A percentile compares a stretch with the other conserved stretches of the same genome.
Conservation (phyloP, 2,888 invertebrate genomes). For the Priocnemis perturbator region DNA sequence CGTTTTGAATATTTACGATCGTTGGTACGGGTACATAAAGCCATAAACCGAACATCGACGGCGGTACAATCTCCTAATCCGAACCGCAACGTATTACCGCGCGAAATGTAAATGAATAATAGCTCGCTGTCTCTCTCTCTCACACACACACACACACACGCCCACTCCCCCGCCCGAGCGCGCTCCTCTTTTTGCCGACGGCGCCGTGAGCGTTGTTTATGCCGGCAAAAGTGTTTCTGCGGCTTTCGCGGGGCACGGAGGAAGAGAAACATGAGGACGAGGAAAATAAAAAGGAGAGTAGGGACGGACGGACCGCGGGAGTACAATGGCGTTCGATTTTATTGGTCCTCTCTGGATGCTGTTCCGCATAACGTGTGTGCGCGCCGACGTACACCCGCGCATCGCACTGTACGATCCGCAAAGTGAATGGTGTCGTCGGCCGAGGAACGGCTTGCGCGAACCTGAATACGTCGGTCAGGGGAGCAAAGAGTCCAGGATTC, state of each 20-base stretch:
- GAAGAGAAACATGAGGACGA: constrained; percentile 30
- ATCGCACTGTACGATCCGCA: too few relatives aligned
- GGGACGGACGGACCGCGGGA: constrained; percentile 17
- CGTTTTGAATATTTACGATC: not conserved
- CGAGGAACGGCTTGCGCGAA: not conserved
- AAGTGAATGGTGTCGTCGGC: too few relatives aligned
- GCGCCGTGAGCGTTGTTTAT: constrained; percentile 21
- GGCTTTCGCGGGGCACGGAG: constrained; percentile 23
- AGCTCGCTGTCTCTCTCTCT: not conserved
- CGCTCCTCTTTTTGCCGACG: too few relatives aligned
- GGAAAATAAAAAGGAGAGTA: constrained; percentile 14
- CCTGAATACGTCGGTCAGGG: not conserved
- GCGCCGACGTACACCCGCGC: constrained; percentile 13
- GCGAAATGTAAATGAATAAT: constrained; percentile 4
- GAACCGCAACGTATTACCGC: constrained; percentile 1
- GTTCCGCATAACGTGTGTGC: constrained; percentile 34
- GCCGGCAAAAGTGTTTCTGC: constrained; percentile 24
- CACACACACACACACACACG: not conserved
- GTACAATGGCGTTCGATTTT: constrained; percentile 61
- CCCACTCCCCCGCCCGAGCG: too few relatives aligned
- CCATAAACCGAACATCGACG: constrained; percentile 3
- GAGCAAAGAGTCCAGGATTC: too few relatives aligned
- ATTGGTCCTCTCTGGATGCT: constrained; percentile 51
- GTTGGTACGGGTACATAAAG: not conserved
- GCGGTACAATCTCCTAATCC: constrained; percentile 5